phyloP scores from a whole-genome alignment of 2,797 vertebrate genomes.

The Galago senegalensis region DNA sequence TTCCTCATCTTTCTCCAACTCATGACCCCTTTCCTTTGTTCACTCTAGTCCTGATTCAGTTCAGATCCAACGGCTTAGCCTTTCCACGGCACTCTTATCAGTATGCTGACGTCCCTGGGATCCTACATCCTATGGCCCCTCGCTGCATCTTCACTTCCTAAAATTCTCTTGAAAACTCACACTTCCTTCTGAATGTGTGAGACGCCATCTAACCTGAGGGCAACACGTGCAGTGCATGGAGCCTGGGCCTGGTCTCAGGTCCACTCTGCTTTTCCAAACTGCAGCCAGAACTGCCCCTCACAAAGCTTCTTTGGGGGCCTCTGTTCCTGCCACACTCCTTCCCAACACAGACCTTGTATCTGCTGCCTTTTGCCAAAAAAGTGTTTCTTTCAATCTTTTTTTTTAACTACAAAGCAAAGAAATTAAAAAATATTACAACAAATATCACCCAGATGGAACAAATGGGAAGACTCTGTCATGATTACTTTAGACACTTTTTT shows the following conservation, averaged over 20 bases:
- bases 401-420: background rate
- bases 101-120: background rate
- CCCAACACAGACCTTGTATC: background rate
- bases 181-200: background rate
- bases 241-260: background rate
- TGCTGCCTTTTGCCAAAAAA: background rate
- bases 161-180: background rate
- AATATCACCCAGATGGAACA: background rate
- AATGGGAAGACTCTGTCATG: background rate
- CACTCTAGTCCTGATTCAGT: background rate
- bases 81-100: background rate
- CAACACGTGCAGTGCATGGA: fast-evolving
- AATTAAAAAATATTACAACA: background rate
- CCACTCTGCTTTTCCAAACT: background rate
- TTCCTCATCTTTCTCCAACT: background rate
- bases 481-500: background rate
- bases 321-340: background rate
- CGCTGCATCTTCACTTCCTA: background rate
- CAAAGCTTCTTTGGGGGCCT: background rate
- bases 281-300: background rate
- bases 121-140: background rate
- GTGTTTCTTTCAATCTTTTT: background rate
- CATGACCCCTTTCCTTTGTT: no score
- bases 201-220: no score
- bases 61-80: background rate